Percentiles rank a stretch among this genome's conserved stretches.
Evolutionary conservation across 2,113 vertebrate species (phyloP).

Genomic region (Scomber colias): DNA sequence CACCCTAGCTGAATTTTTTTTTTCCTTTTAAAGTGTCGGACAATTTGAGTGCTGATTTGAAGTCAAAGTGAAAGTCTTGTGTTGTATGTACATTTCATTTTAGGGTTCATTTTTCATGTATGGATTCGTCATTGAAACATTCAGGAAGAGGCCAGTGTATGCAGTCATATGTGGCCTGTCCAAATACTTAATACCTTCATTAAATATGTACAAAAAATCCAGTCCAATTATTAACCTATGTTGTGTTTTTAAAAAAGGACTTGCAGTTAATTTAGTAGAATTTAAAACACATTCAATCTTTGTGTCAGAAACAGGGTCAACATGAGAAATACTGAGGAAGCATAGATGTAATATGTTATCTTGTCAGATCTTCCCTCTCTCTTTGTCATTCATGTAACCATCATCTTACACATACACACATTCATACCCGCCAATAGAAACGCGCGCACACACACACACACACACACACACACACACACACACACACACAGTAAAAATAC

Average conservation of each 20-base stretch:
- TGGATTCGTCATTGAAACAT: conserved; percentile 28
- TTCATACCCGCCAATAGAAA: conserved; percentile 68
- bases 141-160: conserved; percentile 22
- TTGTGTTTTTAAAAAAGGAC: conserved; percentile 28
- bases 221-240: conserved; percentile 21
- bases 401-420: conserved; percentile 49
- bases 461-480: conserved; percentile 74
- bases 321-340: conserved; percentile 45
- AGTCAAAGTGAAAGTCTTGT: neutral
- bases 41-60: neutral
- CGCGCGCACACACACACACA: conserved; percentile 74
- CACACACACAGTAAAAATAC: conserved; percentile 76
- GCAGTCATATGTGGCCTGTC: conserved; percentile 13
- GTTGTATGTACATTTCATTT: neutral
- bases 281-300: conserved; percentile 61
- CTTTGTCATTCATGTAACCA: conserved; percentile 34
- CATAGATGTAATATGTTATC: conserved; percentile 47
- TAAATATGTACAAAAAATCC: conserved; percentile 38
- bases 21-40: neutral
- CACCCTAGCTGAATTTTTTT: neutral
- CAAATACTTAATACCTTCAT: conserved; percentile 6
- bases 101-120: neutral
- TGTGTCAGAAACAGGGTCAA: conserved; percentile 24
- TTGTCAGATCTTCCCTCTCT: conserved; percentile 23
- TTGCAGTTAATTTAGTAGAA: conserved; percentile 35